Evolutionary conservation across 2,888 invertebrate genomes (phyloP).

Genomic region (Cheilosia soror): DNA sequence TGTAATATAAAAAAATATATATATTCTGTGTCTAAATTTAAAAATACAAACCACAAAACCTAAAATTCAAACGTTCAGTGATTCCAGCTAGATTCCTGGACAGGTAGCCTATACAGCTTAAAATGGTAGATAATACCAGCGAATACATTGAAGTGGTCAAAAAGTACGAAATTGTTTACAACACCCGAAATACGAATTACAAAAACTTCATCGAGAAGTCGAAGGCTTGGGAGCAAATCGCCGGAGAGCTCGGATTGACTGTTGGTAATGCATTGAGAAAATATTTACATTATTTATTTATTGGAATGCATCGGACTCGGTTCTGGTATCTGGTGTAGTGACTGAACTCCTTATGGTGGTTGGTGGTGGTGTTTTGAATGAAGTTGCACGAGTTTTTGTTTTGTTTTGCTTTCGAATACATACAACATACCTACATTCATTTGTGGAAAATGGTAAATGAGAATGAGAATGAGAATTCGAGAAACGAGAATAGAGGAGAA

Average conservation of each 20-base stretch:
- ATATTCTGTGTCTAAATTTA: neutral
- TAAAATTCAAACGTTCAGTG: constrained; percentile 1
- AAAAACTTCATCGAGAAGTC: constrained; percentile 83
- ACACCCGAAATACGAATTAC: constrained; percentile 83
- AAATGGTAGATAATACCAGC: constrained; percentile 80
- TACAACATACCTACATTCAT: neutral
- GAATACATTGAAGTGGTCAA: constrained; percentile 83
- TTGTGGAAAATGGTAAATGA: constrained; percentile 13
- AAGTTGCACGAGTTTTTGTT: constrained; percentile 59
- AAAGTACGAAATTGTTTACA: constrained; percentile 82
- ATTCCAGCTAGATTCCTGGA: neutral
- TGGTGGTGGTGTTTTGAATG: constrained; percentile 35
- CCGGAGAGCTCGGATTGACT: constrained; percentile 82
- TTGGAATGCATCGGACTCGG: neutral
- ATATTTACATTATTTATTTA: constrained; percentile 8
- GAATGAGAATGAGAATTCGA: constrained; percentile 8
- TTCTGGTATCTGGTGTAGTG: neutral
- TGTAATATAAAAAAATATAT: neutral
- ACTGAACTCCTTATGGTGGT: neutral
- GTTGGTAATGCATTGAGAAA: constrained; percentile 79
- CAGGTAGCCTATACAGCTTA: neutral
- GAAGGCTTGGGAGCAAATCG: constrained; percentile 82
- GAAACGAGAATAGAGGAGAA: constrained; percentile 16
- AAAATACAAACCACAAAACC: neutral
- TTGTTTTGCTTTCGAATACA: constrained; percentile 58